A percentile compares a stretch with the other conserved stretches of the same genome.
phyloP scores from a whole-genome alignment of 2,888 invertebrate species.

The Polymixis flavicincta region DNA sequence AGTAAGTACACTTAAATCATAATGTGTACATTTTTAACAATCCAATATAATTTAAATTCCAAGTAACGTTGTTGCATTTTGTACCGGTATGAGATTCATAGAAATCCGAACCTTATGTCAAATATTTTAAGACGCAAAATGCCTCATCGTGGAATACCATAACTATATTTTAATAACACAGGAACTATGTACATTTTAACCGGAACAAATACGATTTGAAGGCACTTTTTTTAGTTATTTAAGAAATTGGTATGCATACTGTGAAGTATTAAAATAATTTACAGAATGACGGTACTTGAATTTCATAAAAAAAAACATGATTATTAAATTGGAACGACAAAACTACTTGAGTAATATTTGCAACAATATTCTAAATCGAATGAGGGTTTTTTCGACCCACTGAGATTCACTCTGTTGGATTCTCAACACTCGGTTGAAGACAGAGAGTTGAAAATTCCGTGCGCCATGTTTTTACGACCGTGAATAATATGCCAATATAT shows the following conservation, averaged over 20 bases:
- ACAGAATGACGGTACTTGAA: not conserved
- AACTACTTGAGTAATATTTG: no score
- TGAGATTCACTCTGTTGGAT: no score
- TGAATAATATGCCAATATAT: conserved; percentile 10
- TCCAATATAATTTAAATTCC: conserved; percentile 28
- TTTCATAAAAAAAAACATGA: not conserved
- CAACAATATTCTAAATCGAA: no score
- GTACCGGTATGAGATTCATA: not conserved
- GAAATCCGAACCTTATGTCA: not conserved
- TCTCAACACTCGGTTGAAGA: no score
- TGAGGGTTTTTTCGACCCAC: no score
- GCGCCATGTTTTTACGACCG: no score
- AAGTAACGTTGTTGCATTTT: not conserved
- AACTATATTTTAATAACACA: not conserved
- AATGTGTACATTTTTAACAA: conserved; percentile 6
- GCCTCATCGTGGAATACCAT: not conserved
- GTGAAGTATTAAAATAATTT: not conserved
- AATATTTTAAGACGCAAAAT: not conserved
- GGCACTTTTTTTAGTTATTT: conserved; percentile 9
- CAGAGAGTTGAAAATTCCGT: no score
- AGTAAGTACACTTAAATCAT: conserved; percentile 22
- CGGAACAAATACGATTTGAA: conserved; percentile 27
- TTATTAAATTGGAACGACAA: not conserved
- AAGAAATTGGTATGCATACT: not conserved
- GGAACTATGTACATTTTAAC: conserved; percentile 13